phyloP scores from a whole-genome alignment of 2,888 invertebrate genomes.

The Lasioglossum oenotherae region DNA sequence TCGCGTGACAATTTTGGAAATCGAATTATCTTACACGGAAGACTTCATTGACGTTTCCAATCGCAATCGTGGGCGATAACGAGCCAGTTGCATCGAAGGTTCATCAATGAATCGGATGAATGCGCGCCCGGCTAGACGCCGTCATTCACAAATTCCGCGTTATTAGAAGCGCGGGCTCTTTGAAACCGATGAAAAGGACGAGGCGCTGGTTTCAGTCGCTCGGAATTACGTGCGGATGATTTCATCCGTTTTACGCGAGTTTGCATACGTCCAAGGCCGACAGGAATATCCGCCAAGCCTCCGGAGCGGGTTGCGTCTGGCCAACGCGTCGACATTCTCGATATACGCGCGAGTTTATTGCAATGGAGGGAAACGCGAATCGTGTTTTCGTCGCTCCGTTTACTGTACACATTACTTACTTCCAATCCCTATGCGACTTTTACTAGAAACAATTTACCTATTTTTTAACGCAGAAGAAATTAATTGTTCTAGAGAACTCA shows the following conservation, averaged over 20 bases:
- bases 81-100: neutral
- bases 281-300: conserved; percentile 40
- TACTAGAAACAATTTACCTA: neutral
- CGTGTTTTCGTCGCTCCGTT: neutral
- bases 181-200: neutral
- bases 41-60: neutral
- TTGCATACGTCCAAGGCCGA: conserved; percentile 73
- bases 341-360: conserved; percentile 6
- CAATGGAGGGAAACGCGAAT: neutral
- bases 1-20: neutral
- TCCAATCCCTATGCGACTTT: neutral
- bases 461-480: neutral
- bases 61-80: conserved; percentile 8
- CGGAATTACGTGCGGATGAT: conserved; percentile 70
- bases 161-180: neutral
- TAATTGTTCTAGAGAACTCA: neutral
- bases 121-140: neutral
- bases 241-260: conserved; percentile 71
- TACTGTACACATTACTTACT: neutral
- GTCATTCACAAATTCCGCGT: conserved; percentile 27
- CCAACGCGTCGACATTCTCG: conserved; percentile 7
- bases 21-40: neutral
- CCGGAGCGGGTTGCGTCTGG: neutral
- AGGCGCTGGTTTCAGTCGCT: neutral
- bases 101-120: neutral